A percentile compares a stretch with the other conserved stretches of the same genome.
Evolutionary conservation across 2,113 vertebrate genomes (phyloP).

Genomic region (Pavo muticus): DNA sequence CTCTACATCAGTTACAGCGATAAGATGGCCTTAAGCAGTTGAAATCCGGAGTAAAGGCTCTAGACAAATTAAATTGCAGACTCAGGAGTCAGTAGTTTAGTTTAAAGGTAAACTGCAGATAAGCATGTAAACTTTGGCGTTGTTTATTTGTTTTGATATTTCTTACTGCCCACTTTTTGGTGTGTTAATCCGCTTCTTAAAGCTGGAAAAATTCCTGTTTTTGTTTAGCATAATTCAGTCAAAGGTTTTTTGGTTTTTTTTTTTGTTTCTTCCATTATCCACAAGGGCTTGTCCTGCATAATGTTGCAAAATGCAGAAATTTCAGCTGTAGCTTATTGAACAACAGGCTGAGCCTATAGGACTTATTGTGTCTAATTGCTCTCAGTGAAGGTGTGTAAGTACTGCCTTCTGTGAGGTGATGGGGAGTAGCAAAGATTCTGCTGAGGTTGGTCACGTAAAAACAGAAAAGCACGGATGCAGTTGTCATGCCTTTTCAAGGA

Average conservation of each 20-base stretch:
- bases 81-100: background rate
- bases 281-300: background rate
- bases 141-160: background rate
- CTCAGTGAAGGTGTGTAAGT: background rate
- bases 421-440: background rate
- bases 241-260: background rate
- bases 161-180: background rate
- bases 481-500: background rate
- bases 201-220: background rate
- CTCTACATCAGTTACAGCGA: background rate
- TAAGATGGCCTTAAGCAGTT: background rate
- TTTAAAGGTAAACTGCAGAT: background rate
- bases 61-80: slow-evolving; percentile 16
- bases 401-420: background rate
- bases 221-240: background rate
- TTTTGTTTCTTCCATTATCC: too few species aligned
- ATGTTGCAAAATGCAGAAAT: background rate
- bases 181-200: background rate
- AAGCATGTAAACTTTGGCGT: background rate
- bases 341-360: background rate
- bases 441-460: background rate
- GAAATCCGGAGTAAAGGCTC: background rate
- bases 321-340: background rate
- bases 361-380: background rate
- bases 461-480: background rate